Percentiles rank a stretch among this genome's conserved stretches.
Evolutionary conservation across 2,888 invertebrate species (phyloP).

Genomic region (Drosophila austrosaltans): DNA sequence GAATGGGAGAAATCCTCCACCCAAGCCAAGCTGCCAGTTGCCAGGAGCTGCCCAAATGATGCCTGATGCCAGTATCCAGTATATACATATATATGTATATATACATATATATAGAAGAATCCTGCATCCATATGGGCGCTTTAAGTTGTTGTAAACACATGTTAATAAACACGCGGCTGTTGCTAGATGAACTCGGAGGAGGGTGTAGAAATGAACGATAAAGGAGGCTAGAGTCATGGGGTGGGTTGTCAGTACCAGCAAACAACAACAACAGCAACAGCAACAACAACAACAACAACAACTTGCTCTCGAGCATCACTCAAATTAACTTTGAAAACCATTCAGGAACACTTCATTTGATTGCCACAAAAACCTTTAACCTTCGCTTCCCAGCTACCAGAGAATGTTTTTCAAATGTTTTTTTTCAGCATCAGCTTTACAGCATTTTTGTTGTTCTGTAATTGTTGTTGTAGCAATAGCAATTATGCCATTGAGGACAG

Average conservation of each 20-base stretch:
- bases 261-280: constrained; percentile 4
- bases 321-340: constrained; percentile 83
- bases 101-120: too few relatives aligned
- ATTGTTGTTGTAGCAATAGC: constrained; percentile 80
- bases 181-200: constrained; percentile 11
- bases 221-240: background rate
- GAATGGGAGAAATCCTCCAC: background rate
- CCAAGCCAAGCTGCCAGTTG: constrained; percentile 2
- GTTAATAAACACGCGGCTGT: constrained; percentile 76
- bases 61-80: background rate
- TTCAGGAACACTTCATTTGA: constrained; percentile 83
- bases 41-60: background rate
- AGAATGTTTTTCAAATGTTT: too few relatives aligned
- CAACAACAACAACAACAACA: constrained; percentile 24
- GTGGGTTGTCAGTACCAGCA: constrained; percentile 76
- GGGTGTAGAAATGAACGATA: background rate
- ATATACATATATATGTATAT: too few relatives aligned
- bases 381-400: constrained; percentile 14
- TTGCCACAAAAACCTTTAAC: constrained; percentile 75
- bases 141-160: constrained; percentile 81
- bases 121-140: constrained; percentile 70
- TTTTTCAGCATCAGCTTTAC: constrained; percentile 4
- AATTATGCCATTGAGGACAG: constrained; percentile 78
- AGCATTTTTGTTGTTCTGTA: constrained; percentile 54
- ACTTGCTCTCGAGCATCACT: constrained; percentile 77